Percentiles rank a stretch among this genome's conserved stretches.
Evolutionary conservation across 2,888 invertebrate species (phyloP).

Genomic region (Nemoura dubitans): DNA sequence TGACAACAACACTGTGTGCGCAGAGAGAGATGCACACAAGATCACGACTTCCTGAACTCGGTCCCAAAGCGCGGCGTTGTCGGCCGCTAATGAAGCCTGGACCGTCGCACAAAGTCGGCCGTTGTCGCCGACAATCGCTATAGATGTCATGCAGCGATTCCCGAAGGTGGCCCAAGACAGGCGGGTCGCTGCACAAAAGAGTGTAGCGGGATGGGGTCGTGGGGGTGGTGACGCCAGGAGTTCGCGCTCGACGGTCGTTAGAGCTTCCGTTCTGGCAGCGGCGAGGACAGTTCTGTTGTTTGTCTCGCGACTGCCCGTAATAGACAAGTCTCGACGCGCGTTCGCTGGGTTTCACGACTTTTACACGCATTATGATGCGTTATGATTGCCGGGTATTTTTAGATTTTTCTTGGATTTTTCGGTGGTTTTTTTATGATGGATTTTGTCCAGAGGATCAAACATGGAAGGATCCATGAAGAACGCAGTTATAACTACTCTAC

Average conservation of each 20-base stretch:
- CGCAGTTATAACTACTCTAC: too few species aligned
- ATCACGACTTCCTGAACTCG: background rate
- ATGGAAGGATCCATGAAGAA: too few species aligned
- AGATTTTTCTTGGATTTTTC: background rate
- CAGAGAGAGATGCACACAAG: background rate
- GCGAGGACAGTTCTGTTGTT: constrained; percentile 16
- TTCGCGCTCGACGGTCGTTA: constrained; percentile 16
- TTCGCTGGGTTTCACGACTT: background rate
- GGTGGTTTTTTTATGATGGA: too few species aligned
- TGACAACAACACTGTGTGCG: too few species aligned
- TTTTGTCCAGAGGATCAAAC: too few species aligned
- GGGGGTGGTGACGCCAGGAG: constrained; percentile 22
- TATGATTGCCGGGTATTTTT: background rate
- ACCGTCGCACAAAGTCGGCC: background rate
- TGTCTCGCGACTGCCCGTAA: constrained; percentile 7
- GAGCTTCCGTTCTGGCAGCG: constrained; percentile 31
- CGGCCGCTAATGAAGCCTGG: background rate
- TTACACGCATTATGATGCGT: background rate
- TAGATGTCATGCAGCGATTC: background rate
- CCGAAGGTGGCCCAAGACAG: background rate
- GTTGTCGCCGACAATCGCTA: background rate
- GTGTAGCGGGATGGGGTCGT: background rate
- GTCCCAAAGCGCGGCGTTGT: background rate
- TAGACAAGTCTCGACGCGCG: background rate
- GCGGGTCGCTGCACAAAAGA: background rate